phyloP scores from a whole-genome alignment of 2,797 vertebrate genomes.

The Mallotus villosus region DNA sequence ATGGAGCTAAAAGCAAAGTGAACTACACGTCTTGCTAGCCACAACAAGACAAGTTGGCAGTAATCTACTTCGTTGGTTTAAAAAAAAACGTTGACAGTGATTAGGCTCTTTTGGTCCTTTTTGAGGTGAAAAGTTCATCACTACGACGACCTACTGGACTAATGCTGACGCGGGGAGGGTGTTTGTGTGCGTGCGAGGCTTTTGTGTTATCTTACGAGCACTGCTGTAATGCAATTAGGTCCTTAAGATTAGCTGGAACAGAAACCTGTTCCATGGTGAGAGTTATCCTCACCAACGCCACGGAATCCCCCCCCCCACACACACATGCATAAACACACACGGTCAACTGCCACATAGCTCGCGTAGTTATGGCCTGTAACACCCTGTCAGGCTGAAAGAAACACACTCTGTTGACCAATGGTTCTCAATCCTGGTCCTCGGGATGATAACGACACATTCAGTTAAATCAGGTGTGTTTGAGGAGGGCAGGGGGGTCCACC shows the following conservation, averaged over 20 bases:
- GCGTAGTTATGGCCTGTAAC: background rate
- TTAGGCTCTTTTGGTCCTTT: background rate
- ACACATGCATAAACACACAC: background rate
- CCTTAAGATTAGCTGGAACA: constrained; percentile 46
- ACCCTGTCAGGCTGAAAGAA: background rate
- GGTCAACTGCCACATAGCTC: background rate
- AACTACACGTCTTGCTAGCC: no score
- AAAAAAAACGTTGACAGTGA: no score
- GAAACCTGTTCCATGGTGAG: constrained; percentile 29
- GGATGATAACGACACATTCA: no score
- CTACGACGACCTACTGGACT: background rate
- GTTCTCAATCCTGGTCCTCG: no score
- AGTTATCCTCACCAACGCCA: background rate
- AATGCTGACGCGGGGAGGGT: background rate
- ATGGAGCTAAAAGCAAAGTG: background rate
- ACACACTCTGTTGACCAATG: background rate
- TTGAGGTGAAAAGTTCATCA: background rate
- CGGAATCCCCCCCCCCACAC: constrained; percentile 5
- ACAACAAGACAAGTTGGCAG: background rate
- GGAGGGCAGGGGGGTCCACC: no score
- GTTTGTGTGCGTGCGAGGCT: background rate
- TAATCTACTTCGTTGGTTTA: no score
- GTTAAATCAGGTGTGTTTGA: no score
- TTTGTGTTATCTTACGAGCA: constrained; percentile 39
- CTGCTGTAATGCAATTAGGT: constrained; percentile 48